Percentiles rank a stretch among this genome's conserved stretches.
phyloP scores from a whole-genome alignment of 2,888 invertebrate genomes.

The Eilema sororculum region DNA sequence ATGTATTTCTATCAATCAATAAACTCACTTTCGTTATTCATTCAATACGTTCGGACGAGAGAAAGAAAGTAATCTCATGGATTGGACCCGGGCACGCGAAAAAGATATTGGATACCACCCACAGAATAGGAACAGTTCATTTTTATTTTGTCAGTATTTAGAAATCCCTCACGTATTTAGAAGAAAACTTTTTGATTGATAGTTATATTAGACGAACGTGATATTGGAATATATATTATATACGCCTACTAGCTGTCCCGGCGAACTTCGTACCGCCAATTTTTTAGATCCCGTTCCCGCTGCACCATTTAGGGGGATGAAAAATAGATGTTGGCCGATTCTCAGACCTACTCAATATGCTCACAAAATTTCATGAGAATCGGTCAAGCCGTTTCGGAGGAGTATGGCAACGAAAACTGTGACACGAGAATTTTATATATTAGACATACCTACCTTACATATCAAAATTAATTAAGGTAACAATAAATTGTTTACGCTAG shows the following conservation, averaged over 20 bases:
- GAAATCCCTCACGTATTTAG: conserved; percentile 63
- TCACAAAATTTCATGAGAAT: too few relatives aligned
- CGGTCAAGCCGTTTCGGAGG: too few relatives aligned
- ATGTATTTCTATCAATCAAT: conserved; percentile 69
- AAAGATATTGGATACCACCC: conserved; percentile 75
- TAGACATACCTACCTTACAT: too few relatives aligned
- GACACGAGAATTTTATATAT: too few relatives aligned
- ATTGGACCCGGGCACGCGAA: conserved; percentile 75
- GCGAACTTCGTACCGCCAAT: too few relatives aligned
- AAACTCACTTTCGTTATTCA: conserved; percentile 70
- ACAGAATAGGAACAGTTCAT: conserved; percentile 67
- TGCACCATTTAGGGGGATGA: too few relatives aligned
- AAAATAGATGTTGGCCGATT: too few relatives aligned
- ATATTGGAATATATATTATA: not conserved
- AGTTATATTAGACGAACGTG: not conserved
- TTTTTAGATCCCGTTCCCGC: too few relatives aligned
- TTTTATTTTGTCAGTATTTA: conserved; percentile 60
- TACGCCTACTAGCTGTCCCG: too few relatives aligned
- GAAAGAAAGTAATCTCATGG: conserved; percentile 72
- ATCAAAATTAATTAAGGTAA: not conserved
- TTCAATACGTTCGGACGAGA: conserved; percentile 67
- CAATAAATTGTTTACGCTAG: not conserved
- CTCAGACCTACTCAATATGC: too few relatives aligned
- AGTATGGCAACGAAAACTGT: too few relatives aligned
- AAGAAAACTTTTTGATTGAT: conserved; percentile 52